Percentiles rank a stretch among this genome's conserved stretches.
phyloP scores from a whole-genome alignment of 1,140 invertebrate genomes.

The Drosophila littoralis region DNA sequence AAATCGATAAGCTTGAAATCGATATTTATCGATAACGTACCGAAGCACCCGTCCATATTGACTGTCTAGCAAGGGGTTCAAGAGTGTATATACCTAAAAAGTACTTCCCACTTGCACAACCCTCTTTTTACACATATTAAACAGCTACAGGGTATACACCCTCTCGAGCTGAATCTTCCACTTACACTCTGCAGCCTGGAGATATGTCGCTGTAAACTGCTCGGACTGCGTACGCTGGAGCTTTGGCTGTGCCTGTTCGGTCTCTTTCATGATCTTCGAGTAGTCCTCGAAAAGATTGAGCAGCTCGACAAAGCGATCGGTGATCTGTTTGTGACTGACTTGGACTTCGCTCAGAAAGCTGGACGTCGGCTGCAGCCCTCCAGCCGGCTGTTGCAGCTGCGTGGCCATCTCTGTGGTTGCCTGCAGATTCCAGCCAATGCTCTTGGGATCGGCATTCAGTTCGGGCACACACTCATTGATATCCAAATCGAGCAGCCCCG shows the following conservation, averaged over 20 bases:
- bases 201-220: constrained; percentile 3
- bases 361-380: neutral
- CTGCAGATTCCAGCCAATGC: constrained; percentile 45
- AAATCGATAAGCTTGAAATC: too few relatives aligned
- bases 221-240: constrained; percentile 50
- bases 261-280: constrained; percentile 36
- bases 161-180: neutral
- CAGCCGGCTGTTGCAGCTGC: neutral
- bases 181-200: constrained; percentile 19
- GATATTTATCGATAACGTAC: too few relatives aligned
- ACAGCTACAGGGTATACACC: neutral
- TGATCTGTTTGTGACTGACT: constrained; percentile 57
- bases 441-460: constrained; percentile 1
- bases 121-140: neutral
- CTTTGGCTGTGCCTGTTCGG: constrained; percentile 12
- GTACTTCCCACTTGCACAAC: too few relatives aligned
- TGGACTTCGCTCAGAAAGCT: constrained; percentile 52
- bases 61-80: too few relatives aligned
- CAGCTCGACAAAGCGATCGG: constrained; percentile 55
- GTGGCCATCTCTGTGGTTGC: neutral
- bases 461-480: constrained; percentile 7
- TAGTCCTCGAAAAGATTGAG: constrained; percentile 61
- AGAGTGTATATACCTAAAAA: too few relatives aligned
- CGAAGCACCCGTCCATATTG: too few relatives aligned
- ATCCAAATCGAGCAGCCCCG: constrained; percentile 2